Base-by-base conservation (phyloP, 2,113 vertebrate genomes). In the Menura novaehollandiae region DNA sequence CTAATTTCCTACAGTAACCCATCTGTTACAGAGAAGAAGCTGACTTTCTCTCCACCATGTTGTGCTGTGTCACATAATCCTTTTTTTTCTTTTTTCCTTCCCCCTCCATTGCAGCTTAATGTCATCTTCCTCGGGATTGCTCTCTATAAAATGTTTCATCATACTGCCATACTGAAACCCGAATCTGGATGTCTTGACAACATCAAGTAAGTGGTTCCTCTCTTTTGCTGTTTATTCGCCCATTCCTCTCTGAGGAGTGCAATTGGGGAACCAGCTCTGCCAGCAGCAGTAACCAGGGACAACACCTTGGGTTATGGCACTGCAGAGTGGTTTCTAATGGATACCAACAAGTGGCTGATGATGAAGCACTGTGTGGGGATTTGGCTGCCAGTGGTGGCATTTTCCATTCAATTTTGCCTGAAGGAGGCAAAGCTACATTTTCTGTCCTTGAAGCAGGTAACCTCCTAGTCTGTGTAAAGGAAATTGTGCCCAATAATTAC, bases 61-160 rank as follows among this genome's bases (percentile, higher is more conserved):
- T 96, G 66, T 90, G 32, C 80, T n/a, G 6, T 69, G 76, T 97
- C 74, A 63, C 1, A 7, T 97, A 86, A 96, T 46, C 10, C 7
- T 47, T 27, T 37, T 64, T 62, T 30, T 41, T 97, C 88, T 91
- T 39, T 51, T 97, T 87, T 77, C 56, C 73, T 9, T 22, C 7
- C 8, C 11, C 84, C 74, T 95, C n/a, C 95, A 43, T 98, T 98
- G 71, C 98, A 99, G 99, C 99, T 99, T 93, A 99, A 99, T 79
- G 99, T 99, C 92, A 99, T 99, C 97, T 99, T 99, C 98, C 98
- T 99, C 88, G 99, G 99, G 96, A 99, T 99, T 79, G 99, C 99
- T 58, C 99, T 99, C 75, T 99, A 99, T 98, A 99, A 99, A 98
- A 99, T 99, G 99, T 99, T 99, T 97, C 99, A 99, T 97, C 99